Evolutionary conservation across 2,113 vertebrate genomes (phyloP).

Genomic region (Percopsis transmontana): DNA sequence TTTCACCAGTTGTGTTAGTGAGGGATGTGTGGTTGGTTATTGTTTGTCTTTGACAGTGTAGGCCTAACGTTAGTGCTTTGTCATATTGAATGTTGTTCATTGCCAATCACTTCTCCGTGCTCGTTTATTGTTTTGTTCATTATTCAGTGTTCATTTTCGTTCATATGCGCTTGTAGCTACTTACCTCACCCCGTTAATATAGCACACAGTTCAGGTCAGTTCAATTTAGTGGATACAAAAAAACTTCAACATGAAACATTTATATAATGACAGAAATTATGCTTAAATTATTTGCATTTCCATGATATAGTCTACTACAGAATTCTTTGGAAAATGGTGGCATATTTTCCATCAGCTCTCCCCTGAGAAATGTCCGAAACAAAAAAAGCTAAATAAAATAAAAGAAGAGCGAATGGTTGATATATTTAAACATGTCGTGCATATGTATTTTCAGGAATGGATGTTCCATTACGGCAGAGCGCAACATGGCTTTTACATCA

Average conservation of each 20-base stretch:
- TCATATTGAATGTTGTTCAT: too few species aligned
- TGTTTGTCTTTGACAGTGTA: too few species aligned
- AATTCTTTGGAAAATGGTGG: constrained; percentile 46
- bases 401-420: constrained; percentile 29
- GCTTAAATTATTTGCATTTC: background rate
- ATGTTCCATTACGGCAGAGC: constrained; percentile 68
- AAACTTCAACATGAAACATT: background rate
- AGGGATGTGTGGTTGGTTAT: too few species aligned
- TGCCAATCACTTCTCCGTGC: too few species aligned
- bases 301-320: constrained; percentile 22
- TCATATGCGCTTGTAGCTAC: too few species aligned
- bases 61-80: too few species aligned
- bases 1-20: too few species aligned
- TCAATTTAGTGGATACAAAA: background rate
- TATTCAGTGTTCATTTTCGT: too few species aligned
- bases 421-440: constrained; percentile 58
- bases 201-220: too few species aligned
- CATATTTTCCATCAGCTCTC: constrained; percentile 39
- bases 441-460: constrained; percentile 60
- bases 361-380: constrained; percentile 21
- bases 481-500: constrained; percentile 67
- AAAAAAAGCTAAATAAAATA: background rate
- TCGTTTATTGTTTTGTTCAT: too few species aligned
- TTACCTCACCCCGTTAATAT: too few species aligned
- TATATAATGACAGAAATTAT: background rate